These are phyloP conservation scores for Tragelaphus imberbis DNA, from an alignment of 2,113 vertebrate species.

Conservation along the genomic window DNA sequence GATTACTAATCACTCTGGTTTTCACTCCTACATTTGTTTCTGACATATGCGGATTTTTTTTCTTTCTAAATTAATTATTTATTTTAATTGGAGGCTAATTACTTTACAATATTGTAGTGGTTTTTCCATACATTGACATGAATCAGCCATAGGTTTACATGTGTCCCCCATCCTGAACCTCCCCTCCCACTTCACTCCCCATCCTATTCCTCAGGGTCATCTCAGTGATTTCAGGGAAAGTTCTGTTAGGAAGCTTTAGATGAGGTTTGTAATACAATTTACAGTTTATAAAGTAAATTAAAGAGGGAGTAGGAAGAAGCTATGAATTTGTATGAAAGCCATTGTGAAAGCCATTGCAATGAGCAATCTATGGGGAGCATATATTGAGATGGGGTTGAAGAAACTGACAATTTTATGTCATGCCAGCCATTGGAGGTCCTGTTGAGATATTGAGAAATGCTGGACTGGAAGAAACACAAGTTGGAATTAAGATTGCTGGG, in stretches of 20 bases:
- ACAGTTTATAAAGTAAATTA: not conserved
- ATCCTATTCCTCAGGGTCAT: not conserved
- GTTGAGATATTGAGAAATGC: not conserved
- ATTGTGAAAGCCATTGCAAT: not conserved
- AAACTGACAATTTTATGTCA: not conserved
- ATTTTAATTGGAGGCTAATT: not conserved
- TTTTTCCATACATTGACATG: not conserved
- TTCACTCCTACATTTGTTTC: not conserved
- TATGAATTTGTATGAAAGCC: not conserved
- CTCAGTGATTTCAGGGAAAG: not conserved
- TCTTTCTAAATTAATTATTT: not conserved
- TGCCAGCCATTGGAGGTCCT: no score
- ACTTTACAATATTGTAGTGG: not conserved
- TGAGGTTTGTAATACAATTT: not conserved
- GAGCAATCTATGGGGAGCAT: fast-evolving
- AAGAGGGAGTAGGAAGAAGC: not conserved
- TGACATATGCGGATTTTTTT: not conserved
- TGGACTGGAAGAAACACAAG: no score
- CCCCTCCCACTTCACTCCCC: not conserved
- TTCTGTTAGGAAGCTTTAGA: not conserved
- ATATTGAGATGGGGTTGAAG: not conserved
- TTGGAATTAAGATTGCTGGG: no score
- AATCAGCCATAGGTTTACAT: not conserved
- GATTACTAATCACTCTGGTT: not conserved
- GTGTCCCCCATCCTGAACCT: not conserved